phyloP scores from a whole-genome alignment of 1,140 invertebrate genomes.

The Pissodes strobi region DNA sequence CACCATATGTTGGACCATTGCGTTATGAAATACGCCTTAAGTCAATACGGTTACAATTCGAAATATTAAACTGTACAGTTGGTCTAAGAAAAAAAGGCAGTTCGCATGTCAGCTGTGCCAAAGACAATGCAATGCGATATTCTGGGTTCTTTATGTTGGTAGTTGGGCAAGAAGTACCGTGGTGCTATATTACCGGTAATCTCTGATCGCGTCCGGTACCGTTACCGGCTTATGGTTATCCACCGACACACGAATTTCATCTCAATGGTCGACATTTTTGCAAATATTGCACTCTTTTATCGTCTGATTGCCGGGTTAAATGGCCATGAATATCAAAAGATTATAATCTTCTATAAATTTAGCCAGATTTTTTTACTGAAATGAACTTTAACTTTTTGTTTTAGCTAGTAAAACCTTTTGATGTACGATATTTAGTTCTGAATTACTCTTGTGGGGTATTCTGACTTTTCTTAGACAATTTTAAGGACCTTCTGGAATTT shows the following conservation, averaged over 20 bases:
- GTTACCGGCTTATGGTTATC: constrained; percentile 17
- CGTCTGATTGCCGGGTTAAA: background rate
- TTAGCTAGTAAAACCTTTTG: too few species aligned
- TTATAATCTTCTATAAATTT: too few species aligned
- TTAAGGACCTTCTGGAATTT: too few species aligned
- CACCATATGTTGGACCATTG: too few species aligned
- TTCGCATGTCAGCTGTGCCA: constrained; percentile 16
- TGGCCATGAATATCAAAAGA: background rate
- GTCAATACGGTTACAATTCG: too few species aligned
- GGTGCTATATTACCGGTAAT: constrained; percentile 26
- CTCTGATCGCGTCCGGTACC: constrained; percentile 17
- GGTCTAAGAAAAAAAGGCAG: background rate
- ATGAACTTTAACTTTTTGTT: too few species aligned
- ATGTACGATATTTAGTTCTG: too few species aligned
- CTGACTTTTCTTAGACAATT: too few species aligned
- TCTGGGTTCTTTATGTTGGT: constrained; percentile 20
- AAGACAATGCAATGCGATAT: constrained; percentile 23
- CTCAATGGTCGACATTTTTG: constrained; percentile 4
- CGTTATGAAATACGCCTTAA: too few species aligned
- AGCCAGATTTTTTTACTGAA: too few species aligned
- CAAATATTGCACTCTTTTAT: constrained; percentile 1
- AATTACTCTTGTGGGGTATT: too few species aligned
- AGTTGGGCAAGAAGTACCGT: constrained; percentile 16
- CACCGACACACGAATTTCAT: constrained; percentile 26
- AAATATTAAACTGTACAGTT: too few species aligned